Evolutionary conservation across 2,113 vertebrate species (phyloP).

Genomic region (Girardinichthys multiradiatus): DNA sequence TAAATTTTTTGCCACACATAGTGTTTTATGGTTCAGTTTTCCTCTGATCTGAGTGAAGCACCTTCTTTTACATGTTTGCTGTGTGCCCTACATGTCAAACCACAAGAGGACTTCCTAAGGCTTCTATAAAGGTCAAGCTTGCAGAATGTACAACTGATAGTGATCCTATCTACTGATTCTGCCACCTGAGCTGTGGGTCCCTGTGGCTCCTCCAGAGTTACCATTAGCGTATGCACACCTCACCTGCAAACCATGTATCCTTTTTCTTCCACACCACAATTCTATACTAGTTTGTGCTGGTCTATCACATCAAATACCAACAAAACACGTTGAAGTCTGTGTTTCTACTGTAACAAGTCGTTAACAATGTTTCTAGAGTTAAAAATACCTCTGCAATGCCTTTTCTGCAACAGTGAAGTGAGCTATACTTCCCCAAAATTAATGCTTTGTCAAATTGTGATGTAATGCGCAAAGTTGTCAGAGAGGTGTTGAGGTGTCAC

Average conservation of each 20-base stretch:
- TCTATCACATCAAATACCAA: too few relatives aligned
- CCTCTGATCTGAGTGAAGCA: neutral
- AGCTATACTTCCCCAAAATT: conserved; percentile 5
- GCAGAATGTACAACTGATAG: too few relatives aligned
- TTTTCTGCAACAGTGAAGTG: neutral
- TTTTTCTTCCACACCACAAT: neutral
- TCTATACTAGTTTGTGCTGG: neutral
- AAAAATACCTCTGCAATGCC: neutral
- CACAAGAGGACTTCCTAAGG: neutral
- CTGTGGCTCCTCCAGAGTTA: neutral
- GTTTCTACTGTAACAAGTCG: too few relatives aligned
- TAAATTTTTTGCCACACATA: too few relatives aligned
- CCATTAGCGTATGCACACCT: neutral
- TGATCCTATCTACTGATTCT: neutral
- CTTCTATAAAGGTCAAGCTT: neutral
- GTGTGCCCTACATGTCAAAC: neutral
- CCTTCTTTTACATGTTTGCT: neutral
- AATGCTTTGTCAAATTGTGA: conserved; percentile 34
- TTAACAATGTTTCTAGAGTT: neutral
- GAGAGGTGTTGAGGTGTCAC: conserved; percentile 31
- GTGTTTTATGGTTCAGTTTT: neutral
- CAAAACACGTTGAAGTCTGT: too few relatives aligned
- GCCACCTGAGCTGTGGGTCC: neutral
- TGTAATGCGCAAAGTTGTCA: conserved; percentile 36
- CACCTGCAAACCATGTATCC: neutral